Percentiles rank a stretch among this genome's conserved stretches.
Evolutionary conservation across 1,140 invertebrate genomes (phyloP).

Genomic region (Temnothorax longispinosus): DNA sequence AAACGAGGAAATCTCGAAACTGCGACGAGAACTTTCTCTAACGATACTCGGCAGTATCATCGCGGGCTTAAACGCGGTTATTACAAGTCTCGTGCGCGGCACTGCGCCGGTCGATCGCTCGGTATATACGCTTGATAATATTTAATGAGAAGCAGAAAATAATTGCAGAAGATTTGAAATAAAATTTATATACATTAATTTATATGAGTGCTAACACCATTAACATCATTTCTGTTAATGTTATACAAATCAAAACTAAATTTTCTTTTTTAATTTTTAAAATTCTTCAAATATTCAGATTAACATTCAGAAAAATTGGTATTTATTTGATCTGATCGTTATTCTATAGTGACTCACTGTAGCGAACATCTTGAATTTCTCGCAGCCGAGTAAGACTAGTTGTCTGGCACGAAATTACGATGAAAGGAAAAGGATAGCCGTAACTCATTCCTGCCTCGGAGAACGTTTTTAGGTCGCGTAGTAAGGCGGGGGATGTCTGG

Average conservation of each 20-base stretch:
- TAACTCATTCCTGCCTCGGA: conserved; percentile 73
- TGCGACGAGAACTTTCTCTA: conserved; percentile 60
- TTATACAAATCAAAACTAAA: background rate
- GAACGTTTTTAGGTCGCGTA: conserved; percentile 86
- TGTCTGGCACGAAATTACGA: conserved; percentile 67
- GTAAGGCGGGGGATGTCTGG: conserved; percentile 83
- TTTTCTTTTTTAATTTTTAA: background rate
- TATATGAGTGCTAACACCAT: background rate
- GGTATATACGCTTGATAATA: background rate
- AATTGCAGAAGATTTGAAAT: background rate
- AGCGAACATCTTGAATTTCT: conserved; percentile 32
- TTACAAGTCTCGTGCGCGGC: conserved; percentile 35
- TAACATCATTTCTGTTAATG: background rate
- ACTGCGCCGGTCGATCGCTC: background rate
- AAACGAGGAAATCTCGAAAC: conserved; percentile 73
- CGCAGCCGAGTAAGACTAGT: conserved; percentile 25
- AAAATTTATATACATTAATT: background rate
- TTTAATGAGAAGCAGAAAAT: background rate
- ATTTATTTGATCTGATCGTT: background rate
- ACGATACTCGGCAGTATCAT: conserved; percentile 49
- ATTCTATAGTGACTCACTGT: background rate
- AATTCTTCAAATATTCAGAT: background rate
- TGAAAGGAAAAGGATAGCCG: conserved; percentile 74
- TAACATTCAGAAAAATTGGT: background rate
- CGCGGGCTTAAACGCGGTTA: conserved; percentile 60